Percentiles rank a stretch among this genome's conserved stretches.
These are phyloP conservation scores for Uria lomvia DNA, from an alignment of 2,113 vertebrate genomes.

Conservation along the genomic window DNA sequence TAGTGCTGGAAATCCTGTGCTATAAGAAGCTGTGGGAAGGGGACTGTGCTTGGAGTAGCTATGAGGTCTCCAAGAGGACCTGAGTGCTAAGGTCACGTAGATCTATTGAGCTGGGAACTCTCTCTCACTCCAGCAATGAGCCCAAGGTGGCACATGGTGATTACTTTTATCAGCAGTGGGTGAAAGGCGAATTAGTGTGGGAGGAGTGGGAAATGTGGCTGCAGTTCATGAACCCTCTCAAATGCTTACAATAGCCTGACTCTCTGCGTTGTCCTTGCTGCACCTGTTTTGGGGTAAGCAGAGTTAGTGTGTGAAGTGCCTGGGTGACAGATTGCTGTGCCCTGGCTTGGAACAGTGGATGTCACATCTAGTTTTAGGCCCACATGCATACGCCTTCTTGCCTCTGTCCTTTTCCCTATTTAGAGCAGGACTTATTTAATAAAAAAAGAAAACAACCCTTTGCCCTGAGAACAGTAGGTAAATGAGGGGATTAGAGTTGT, in stretches of 20 bases:
- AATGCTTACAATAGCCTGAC: neutral
- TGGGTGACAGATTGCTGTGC: neutral
- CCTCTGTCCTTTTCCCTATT: neutral
- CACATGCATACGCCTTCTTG: neutral
- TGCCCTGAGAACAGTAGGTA: neutral
- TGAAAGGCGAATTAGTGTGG: neutral
- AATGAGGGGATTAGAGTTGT: neutral
- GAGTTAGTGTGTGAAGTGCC: neutral
- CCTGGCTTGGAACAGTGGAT: neutral
- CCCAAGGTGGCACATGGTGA: neutral
- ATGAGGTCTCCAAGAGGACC: neutral
- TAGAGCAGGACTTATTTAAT: neutral
- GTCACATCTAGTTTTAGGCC: neutral
- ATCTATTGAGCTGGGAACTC: neutral
- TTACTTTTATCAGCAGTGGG: neutral
- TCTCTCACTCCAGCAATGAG: neutral
- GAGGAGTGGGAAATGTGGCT: neutral
- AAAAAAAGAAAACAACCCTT: neutral
- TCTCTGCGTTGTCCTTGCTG: neutral
- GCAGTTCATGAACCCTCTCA: neutral
- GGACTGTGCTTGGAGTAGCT: neutral
- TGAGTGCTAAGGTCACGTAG: neutral
- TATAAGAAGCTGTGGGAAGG: neutral
- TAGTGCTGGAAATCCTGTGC: neutral
- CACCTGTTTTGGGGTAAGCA: neutral